Conservation (phyloP, 2,797 vertebrate species). For the Epinephelus coioides region DNA sequence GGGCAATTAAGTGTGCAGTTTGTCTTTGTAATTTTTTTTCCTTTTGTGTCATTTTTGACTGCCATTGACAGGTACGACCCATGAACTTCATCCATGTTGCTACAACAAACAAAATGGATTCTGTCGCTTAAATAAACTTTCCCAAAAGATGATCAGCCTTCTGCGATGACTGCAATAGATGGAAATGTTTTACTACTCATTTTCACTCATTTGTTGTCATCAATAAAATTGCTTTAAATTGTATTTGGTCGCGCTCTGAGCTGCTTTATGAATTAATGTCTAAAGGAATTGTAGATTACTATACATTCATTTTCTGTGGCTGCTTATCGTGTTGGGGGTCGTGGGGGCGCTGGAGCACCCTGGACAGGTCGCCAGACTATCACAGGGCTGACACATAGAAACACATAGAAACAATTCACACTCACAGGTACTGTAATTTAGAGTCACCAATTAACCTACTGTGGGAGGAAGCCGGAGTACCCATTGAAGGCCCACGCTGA, state of each 20-base stretch:
- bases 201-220: slow-evolving; percentile 81
- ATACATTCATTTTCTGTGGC: too few relatives aligned
- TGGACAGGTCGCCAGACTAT: too few relatives aligned
- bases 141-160: slow-evolving; percentile 70
- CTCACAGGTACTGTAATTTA: too few relatives aligned
- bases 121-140: slow-evolving; percentile 59
- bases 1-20: slow-evolving; percentile 78
- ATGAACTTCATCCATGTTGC: slow-evolving; percentile 61
- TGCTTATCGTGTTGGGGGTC: too few relatives aligned
- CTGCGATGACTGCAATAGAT: slow-evolving; percentile 75
- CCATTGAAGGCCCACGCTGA: too few relatives aligned
- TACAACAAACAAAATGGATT: slow-evolving; percentile 46
- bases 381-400: too few relatives aligned
- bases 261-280: neutral
- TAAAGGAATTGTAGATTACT: too few relatives aligned
- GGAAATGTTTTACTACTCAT: slow-evolving; percentile 75
- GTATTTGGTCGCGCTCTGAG: slow-evolving; percentile 19
- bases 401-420: too few relatives aligned
- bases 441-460: too few relatives aligned
- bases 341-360: too few relatives aligned
- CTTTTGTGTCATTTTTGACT: slow-evolving; percentile 37
- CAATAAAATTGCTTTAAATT: slow-evolving; percentile 84
- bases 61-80: slow-evolving; percentile 45
- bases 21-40: slow-evolving; percentile 48
- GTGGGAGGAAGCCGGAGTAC: too few relatives aligned